These are phyloP conservation scores for Mareca strepera DNA, from an alignment of 2,797 vertebrate genomes.

Conservation along the genomic window DNA sequence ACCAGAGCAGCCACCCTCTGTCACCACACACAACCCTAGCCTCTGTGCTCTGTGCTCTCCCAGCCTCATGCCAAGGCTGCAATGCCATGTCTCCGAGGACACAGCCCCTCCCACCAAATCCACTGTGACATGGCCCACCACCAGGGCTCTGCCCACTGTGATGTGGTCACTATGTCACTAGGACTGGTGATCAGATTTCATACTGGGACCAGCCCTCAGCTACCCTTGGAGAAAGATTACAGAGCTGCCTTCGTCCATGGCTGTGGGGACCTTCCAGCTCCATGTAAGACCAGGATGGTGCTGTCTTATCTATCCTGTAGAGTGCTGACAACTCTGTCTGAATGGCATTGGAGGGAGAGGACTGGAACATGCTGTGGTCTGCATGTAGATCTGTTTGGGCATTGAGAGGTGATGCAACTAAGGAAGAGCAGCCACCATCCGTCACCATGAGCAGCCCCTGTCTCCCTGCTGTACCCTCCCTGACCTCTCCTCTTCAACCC, in stretches of 20 bases:
- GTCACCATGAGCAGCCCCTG: background rate
- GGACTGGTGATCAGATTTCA: background rate
- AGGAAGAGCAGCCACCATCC: background rate
- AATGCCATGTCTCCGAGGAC: background rate
- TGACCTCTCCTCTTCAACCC: background rate
- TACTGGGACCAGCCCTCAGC: too few relatives aligned
- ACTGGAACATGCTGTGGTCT: accelerated
- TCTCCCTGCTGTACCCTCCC: background rate
- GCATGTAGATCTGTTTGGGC: background rate
- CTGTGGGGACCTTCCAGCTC: background rate
- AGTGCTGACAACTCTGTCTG: background rate
- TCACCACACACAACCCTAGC: background rate
- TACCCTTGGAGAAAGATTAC: background rate
- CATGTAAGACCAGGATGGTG: background rate
- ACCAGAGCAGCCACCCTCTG: background rate
- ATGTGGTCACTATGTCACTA: background rate
- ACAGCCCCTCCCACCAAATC: background rate
- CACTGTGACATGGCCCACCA: background rate
- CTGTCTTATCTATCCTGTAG: background rate
- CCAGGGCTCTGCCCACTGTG: background rate
- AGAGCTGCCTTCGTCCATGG: background rate
- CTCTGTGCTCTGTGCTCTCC: background rate
- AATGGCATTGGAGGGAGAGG: background rate
- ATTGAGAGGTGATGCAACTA: background rate
- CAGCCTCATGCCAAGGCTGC: background rate